Percentiles rank a stretch among this genome's conserved stretches.
phyloP scores from a whole-genome alignment of 2,113 vertebrate species.

The Patagioenas fasciata region DNA sequence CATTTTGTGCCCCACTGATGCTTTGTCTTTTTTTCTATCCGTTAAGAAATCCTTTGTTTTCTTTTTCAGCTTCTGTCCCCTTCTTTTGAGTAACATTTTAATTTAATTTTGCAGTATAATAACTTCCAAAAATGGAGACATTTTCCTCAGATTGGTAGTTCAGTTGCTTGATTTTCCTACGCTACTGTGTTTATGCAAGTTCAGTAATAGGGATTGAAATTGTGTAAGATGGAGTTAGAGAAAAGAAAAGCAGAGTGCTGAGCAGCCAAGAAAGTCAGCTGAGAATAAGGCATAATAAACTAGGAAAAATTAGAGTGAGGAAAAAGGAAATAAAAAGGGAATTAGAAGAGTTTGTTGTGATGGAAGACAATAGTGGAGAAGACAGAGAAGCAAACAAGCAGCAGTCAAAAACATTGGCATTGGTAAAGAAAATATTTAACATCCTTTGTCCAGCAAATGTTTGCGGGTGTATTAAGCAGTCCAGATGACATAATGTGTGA shows the following conservation, averaged over 20 bases:
- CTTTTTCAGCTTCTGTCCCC: neutral
- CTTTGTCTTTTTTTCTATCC: neutral
- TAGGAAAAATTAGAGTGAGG: neutral
- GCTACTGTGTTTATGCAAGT: neutral
- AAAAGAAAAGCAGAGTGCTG: neutral
- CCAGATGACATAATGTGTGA: neutral
- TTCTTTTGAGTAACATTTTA: neutral
- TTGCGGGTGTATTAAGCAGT: neutral
- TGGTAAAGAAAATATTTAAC: neutral
- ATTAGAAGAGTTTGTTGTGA: neutral
- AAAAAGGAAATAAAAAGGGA: neutral
- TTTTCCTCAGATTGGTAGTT: neutral
- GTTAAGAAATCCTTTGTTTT: neutral
- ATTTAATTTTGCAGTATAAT: neutral
- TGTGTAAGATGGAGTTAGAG: neutral
- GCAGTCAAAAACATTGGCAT: neutral
- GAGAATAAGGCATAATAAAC: neutral
- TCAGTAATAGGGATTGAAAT: neutral
- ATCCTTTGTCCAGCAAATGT: neutral
- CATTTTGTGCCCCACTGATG: neutral
- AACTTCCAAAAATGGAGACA: rapidly evolving
- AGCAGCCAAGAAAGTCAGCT: neutral
- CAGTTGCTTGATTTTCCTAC: neutral
- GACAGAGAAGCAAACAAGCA: neutral
- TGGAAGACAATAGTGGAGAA: neutral